Conservation (phyloP, 1,140 invertebrate species). For the Lasaia peninsularis region DNA sequence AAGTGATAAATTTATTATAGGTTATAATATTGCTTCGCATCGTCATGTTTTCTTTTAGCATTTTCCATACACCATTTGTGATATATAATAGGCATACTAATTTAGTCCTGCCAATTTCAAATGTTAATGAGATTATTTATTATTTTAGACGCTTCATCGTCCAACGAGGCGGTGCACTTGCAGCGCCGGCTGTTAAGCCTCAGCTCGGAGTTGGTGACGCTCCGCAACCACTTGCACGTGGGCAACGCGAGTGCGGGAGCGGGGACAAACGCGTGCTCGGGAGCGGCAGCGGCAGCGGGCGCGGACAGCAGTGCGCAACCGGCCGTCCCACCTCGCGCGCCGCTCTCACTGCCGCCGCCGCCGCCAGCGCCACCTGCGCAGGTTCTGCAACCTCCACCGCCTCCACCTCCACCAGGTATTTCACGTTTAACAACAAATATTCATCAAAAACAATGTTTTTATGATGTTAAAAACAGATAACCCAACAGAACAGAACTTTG, state of each 20-base stretch:
- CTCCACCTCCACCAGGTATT: conserved; percentile 43
- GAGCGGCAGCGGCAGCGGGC: conserved; percentile 16
- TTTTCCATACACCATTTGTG: no score
- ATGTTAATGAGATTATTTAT: background rate
- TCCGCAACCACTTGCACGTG: conserved; percentile 90
- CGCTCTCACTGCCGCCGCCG: conserved; percentile 45
- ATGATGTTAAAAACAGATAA: no score
- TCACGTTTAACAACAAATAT: background rate
- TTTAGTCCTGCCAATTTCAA: background rate
- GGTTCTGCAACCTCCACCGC: conserved; percentile 49
- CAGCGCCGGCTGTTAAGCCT: conserved; percentile 92
- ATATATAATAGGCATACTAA: no score
- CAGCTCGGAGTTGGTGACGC: conserved; percentile 92
- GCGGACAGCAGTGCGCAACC: conserved; percentile 50
- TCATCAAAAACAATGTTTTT: no score
- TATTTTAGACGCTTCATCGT: conserved; percentile 90
- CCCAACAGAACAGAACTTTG: no score
- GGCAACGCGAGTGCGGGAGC: conserved; percentile 66
- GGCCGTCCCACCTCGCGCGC: conserved; percentile 47
- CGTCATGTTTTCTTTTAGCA: no score
- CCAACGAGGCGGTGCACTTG: conserved; percentile 93
- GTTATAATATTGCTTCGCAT: no score
- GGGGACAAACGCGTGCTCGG: conserved; percentile 24
- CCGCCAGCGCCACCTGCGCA: conserved; percentile 33
- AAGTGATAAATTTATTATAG: no score